Percentiles rank a stretch among this genome's conserved stretches.
Conservation (phyloP, 2,888 invertebrate species). For the Stratiomys singularior region DNA sequence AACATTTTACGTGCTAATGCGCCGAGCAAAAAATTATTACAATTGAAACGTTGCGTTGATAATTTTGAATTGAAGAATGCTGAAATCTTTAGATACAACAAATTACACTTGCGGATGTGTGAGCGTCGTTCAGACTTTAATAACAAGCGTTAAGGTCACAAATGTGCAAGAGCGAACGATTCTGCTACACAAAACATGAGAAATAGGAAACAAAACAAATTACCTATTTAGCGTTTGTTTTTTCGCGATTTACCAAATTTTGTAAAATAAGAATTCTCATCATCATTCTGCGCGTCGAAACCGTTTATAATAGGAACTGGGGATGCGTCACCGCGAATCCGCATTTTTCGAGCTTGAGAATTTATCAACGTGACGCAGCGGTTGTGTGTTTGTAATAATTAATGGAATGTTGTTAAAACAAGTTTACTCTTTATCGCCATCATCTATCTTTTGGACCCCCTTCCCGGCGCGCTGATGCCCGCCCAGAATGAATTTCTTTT, state of each 20-base stretch:
- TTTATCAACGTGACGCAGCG: slow-evolving; percentile 11
- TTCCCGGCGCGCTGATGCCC: too few species aligned
- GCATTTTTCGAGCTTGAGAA: neutral
- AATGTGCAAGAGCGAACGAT: too few species aligned
- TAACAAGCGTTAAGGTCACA: too few species aligned
- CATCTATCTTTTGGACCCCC: too few species aligned
- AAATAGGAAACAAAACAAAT: slow-evolving; percentile 1
- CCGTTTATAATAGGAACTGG: neutral
- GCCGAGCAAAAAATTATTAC: too few species aligned
- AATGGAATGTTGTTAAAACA: slow-evolving; percentile 28
- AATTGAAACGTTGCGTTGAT: too few species aligned
- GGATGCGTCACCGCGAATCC: neutral
- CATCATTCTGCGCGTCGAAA: neutral
- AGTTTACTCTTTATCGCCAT: neutral
- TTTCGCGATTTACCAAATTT: neutral
- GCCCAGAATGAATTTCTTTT: too few species aligned
- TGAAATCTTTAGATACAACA: too few species aligned
- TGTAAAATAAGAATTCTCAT: neutral
- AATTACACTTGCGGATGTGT: too few species aligned
- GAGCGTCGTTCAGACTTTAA: too few species aligned
- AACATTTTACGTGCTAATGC: too few species aligned
- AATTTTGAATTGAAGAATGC: too few species aligned
- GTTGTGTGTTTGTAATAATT: neutral
- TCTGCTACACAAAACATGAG: neutral
- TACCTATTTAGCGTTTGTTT: neutral